phyloP scores from a whole-genome alignment of 2,797 vertebrate species.

The Hippopotamyrus pictus region DNA sequence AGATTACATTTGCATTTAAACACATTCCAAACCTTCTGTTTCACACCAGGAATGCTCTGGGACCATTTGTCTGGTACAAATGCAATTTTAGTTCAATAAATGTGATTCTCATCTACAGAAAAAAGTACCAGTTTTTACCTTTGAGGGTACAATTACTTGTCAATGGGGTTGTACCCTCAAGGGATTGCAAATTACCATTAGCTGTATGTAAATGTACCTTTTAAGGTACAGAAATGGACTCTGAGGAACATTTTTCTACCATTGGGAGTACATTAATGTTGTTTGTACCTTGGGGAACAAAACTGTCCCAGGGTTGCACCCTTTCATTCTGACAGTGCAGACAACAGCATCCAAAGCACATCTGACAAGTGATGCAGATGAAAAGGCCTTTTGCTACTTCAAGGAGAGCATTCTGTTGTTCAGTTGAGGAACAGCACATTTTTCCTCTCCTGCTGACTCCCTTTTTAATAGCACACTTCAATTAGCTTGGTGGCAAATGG shows the following conservation, averaged over 20 bases:
- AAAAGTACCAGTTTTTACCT: background rate
- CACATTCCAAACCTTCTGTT: background rate
- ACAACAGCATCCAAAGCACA: background rate
- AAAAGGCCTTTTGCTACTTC: background rate
- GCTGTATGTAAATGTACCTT: background rate
- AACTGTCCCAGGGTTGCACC: background rate
- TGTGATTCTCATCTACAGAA: background rate
- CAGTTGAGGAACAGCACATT: background rate
- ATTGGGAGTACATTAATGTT: background rate
- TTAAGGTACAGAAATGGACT: background rate
- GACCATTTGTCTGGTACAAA: background rate
- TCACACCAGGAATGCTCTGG: background rate
- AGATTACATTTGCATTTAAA: background rate
- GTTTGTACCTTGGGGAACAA: background rate
- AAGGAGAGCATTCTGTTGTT: background rate
- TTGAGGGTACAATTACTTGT: background rate
- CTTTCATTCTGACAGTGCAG: background rate
- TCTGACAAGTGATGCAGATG: background rate
- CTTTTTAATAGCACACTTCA: background rate
- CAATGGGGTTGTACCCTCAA: background rate
- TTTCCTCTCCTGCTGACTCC: background rate
- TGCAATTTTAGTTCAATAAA: background rate
- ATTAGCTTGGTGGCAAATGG: slow-evolving; percentile 12
- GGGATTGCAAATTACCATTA: background rate
- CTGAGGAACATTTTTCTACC: background rate